These are phyloP conservation scores for Circaetus cinerascens DNA, from an alignment of 2,113 vertebrate species.

Conservation along the genomic window DNA sequence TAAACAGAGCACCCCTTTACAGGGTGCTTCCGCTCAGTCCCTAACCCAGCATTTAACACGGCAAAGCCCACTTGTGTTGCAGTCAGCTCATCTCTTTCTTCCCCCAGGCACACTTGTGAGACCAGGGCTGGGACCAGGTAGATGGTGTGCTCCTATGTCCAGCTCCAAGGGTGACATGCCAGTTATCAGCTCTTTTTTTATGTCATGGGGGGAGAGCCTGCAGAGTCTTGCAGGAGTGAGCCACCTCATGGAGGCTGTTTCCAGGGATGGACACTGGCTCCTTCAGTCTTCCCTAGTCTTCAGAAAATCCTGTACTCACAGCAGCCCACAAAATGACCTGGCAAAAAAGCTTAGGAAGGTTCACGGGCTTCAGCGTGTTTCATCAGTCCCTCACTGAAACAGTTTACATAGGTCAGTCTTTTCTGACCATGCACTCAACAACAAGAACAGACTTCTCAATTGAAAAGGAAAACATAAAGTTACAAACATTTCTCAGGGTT, in stretches of 20 bases:
- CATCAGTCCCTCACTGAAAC: neutral
- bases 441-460: neutral
- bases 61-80: neutral
- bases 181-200: neutral
- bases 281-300: neutral
- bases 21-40: neutral
- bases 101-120: neutral
- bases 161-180: neutral
- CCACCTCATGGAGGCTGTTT: neutral
- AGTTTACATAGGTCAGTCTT: neutral
- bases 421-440: neutral
- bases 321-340: neutral
- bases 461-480: neutral
- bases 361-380: neutral
- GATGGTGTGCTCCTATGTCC: neutral
- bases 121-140: neutral
- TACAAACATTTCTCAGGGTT: neutral
- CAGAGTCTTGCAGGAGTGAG: neutral
- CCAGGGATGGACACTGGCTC: neutral
- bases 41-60: neutral
- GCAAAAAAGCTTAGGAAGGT: neutral
- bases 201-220: neutral
- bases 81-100: neutral
- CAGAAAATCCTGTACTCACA: neutral
- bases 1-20: neutral